These are phyloP conservation scores for Anhinga rufa DNA, from an alignment of 2,113 vertebrate genomes.

Conservation along the genomic window DNA sequence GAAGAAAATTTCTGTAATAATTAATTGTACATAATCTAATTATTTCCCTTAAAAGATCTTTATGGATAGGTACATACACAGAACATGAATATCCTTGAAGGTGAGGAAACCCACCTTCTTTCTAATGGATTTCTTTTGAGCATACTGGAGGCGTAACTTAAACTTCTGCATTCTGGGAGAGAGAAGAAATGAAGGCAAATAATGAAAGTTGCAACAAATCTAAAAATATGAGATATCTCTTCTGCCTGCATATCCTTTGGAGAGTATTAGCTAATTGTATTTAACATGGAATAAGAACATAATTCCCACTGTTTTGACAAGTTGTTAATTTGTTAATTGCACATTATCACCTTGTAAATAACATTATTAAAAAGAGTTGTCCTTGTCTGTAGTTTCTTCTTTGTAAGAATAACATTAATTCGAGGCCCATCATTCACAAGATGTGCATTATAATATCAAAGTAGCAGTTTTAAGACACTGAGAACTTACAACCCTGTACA, in stretches of 20 bases:
- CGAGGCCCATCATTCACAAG: constrained; percentile 53
- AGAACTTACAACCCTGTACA: constrained; percentile 11
- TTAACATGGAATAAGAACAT: constrained; percentile 52
- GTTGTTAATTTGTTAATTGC: background rate
- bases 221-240: background rate
- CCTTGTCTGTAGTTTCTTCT: constrained; percentile 54
- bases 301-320: constrained; percentile 70
- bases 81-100: background rate
- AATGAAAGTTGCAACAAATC: background rate
- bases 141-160: background rate
- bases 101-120: background rate
- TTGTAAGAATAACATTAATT: constrained; percentile 67
- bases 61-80: background rate
- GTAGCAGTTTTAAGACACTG: background rate
- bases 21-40: background rate
- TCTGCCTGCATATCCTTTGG: background rate
- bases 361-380: constrained; percentile 64
- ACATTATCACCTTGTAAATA: constrained; percentile 69
- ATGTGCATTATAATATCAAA: constrained; percentile 65
- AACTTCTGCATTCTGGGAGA: background rate
- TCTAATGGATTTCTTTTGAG: background rate
- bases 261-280: constrained; percentile 64
- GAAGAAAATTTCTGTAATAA: background rate
- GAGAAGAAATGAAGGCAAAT: constrained; percentile 3
- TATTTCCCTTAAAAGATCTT: background rate